Percentiles rank a stretch among this genome's conserved stretches.
These are phyloP conservation scores for Spongilla lacustris DNA, from an alignment of 37 sponge, comb jelly and placozoan species.

Conservation along the genomic window DNA sequence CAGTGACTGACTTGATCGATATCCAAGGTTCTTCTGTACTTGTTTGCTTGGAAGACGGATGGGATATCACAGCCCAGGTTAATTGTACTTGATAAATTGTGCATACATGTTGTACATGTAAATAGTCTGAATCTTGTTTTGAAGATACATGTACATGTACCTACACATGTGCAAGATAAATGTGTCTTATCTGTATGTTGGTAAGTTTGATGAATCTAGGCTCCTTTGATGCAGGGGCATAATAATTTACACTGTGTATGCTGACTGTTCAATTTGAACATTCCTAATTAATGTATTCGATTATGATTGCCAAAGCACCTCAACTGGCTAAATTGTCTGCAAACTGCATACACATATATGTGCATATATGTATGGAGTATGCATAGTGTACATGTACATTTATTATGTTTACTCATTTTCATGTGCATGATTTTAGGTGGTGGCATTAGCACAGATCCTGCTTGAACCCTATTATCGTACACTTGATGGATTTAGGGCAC, in stretches of 20 bases:
- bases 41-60: conserved; percentile 91
- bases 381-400: not conserved
- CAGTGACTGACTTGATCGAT: conserved; percentile 89
- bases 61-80: conserved; percentile 87
- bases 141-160: conserved; percentile 19
- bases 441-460: conserved; percentile 80
- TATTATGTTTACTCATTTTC: not conserved
- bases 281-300: too few relatives aligned
- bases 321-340: too few relatives aligned
- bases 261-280: too few relatives aligned
- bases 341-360: too few relatives aligned
- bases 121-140: too few relatives aligned
- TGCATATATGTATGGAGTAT: not conserved
- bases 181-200: not conserved
- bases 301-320: too few relatives aligned
- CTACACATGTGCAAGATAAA: not conserved
- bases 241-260: too few relatives aligned
- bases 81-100: not conserved
- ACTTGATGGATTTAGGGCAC: conserved; percentile 76
- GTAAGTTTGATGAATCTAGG: too few relatives aligned
- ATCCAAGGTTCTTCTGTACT: conserved; percentile 89
- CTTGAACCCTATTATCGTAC: conserved; percentile 94
- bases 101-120: too few relatives aligned
- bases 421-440: conserved; percentile 54
- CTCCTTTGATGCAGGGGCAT: too few relatives aligned